These are phyloP conservation scores for Engystomops pustulosus DNA, from an alignment of 2,113 vertebrate genomes.

Conservation along the genomic window DNA sequence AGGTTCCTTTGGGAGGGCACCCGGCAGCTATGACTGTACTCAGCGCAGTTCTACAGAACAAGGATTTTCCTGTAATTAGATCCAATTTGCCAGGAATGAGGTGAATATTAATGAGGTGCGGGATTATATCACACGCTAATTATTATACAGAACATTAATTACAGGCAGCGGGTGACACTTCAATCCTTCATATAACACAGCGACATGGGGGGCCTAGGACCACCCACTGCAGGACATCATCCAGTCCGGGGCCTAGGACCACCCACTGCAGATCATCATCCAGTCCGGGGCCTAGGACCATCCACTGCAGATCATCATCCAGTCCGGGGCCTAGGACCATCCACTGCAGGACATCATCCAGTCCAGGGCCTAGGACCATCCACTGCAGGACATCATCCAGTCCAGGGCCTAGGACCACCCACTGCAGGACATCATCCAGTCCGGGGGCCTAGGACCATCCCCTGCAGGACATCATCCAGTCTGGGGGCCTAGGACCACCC, in stretches of 20 bases:
- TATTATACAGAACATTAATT: not conserved
- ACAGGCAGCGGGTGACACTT: not conserved
- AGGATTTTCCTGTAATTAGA: not conserved
- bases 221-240: not conserved
- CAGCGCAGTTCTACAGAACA: too few species aligned
- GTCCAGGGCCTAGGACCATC: too few species aligned
- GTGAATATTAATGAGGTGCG: not conserved
- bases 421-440: not conserved
- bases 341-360: not conserved
- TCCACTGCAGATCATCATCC: not conserved
- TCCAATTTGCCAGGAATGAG: not conserved
- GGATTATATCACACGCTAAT: not conserved
- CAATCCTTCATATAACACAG: not conserved
- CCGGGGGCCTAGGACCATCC: too few species aligned
- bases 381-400: not conserved
- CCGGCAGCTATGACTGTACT: too few species aligned
- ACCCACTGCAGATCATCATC: not conserved
- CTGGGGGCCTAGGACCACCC: too few species aligned
- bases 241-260: too few species aligned
- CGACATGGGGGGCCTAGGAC: too few species aligned
- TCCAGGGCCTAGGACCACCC: too few species aligned
- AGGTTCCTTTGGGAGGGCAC: too few species aligned
- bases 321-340: too few species aligned
- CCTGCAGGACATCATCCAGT: not conserved
- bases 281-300: too few species aligned